Base-by-base conservation (phyloP, 2,888 invertebrate species). In the Stictocephala bisonia region DNA sequence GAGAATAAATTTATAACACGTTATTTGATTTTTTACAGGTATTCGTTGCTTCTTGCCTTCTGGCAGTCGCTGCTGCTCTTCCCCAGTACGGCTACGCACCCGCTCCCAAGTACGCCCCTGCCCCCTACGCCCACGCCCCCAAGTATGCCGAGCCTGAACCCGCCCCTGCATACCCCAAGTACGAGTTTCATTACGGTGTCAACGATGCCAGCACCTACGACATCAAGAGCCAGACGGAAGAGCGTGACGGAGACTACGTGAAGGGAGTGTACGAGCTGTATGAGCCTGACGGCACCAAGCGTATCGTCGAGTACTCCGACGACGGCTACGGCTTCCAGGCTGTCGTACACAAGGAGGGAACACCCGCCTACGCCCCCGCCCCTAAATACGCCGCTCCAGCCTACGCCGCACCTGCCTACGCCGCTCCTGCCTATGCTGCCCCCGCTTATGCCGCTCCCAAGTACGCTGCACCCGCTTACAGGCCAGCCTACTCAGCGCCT, bases 41-140 rank as follows among this genome's bases (percentile, higher is more conserved):
- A 84, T 84, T 86, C 84, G 83, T 85, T 84, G 85, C 87, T 82
- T 64, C 78, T 29, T 85, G 86, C 83, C 85, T 85, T 81, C 74
- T 84, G 77, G 79, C 85, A 56, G 83, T 85, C 75, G 84, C 84
- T 72, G 80, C 82, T 76, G 85, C 81, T 66, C 78, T 79, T 82
- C 77, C 83, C 83, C 79, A 80, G 48, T 27, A 85, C 85, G 80
- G 80, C 26, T 78, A 81, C 26, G 80, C 81, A 3, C n/a, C n/a
- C n/a, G n/a, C n/a, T n/a, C 78, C 79, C 78, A 76, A 79, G 29
- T 72, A 76, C 58, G 75, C 75, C 60, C n/a, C n/a, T 77, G 85
- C 85, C 78, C 88, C 84, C 84, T 78, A 81, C 26, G 80, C 81
- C 6, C 78, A 81, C 26, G 80, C 81, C 6, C 78, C 79, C 78